Base-by-base conservation (phyloP, 2,888 invertebrate species). In the Chloromyia formosa region DNA sequence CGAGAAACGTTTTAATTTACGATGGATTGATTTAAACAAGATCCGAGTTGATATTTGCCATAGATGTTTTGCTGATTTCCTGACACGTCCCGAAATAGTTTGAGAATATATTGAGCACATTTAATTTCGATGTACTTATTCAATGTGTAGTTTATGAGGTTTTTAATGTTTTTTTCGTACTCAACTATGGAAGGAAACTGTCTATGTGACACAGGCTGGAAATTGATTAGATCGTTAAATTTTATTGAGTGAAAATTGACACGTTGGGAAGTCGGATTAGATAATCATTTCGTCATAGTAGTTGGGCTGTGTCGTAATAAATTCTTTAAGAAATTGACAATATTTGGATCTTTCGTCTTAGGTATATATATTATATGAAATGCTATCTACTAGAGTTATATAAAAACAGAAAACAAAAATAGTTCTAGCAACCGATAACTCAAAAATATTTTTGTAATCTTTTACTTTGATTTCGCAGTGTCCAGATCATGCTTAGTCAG, bases 231-330 rank as follows among this genome's bases (percentile, higher is more conserved):
- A 35, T 42, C 71, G 27, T 71, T 16, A 56, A 56, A 58, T 40
- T 71, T 71, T 71, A 71, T 71, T 58, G 42, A 40, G 71, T 71
- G 56, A 58, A 56, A 56, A 71, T 58, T 56, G 56, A 16, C 62
- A 42, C n/a, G 40, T 12, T 18, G 35, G 2, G 42, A 27, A 40
- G 12, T 64, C 12, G 9, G 18, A 10, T 9, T 9, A 64, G 42
- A 16, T 40, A 64, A 64, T 64, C 62, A 64, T 64, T 64, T 40
- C 18, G 40, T 64, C 49, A 49, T 49, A 49, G 49, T 49, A 49
- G 49, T 49, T 49, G 49, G 49, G 49, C 49, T 49, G 49, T n/a
- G 10, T n/a, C 2, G 4, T 49, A 49, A 49, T 49, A 49, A 49
- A 49, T 49, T 49, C 27, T 35, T 35, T 35, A 7, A 35, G 27